phyloP scores from a whole-genome alignment of 1,140 invertebrate genomes.

The Holcopasites calliopsidis region DNA sequence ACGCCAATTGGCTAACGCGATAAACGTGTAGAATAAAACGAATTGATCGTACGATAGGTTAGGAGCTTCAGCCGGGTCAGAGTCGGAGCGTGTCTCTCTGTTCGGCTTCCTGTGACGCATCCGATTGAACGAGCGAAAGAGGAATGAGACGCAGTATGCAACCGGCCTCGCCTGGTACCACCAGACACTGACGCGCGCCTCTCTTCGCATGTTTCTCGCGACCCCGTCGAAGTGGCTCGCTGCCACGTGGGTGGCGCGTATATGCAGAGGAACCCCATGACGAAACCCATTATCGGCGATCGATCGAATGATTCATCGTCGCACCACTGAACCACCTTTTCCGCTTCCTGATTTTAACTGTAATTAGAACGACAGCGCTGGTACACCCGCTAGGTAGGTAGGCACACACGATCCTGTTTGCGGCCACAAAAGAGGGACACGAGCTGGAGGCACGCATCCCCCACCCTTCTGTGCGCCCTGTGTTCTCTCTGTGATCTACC shows the following conservation, averaged over 20 bases:
- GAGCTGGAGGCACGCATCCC: background rate
- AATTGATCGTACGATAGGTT: constrained; percentile 60
- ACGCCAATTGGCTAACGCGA: constrained; percentile 67
- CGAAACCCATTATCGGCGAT: constrained; percentile 43
- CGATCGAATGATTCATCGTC: constrained; percentile 35
- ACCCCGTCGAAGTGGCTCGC: background rate
- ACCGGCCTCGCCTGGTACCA: constrained; percentile 61
- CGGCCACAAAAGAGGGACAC: background rate
- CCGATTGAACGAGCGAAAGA: constrained; percentile 54
- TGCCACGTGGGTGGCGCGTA: constrained; percentile 35
- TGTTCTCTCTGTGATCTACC: background rate
- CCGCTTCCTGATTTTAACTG: constrained; percentile 41
- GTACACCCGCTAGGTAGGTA: background rate
- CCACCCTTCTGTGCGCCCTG: too few relatives aligned
- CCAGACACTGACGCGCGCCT: constrained; percentile 64
- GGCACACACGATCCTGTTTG: constrained; percentile 11
- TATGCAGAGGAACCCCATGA: constrained; percentile 18
- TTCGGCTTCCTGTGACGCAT: constrained; percentile 67
- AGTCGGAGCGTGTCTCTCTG: constrained; percentile 9
- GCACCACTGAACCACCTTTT: constrained; percentile 33
- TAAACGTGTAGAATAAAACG: constrained; percentile 64
- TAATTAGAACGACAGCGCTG: constrained; percentile 22
- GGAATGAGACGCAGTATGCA: constrained; percentile 56
- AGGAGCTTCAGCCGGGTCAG: constrained; percentile 52
- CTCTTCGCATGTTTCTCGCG: constrained; percentile 54